Percentiles rank a stretch among this genome's conserved stretches.
Evolutionary conservation across 2,113 vertebrate species (phyloP).

Genomic region (Anser brachyrhynchus): DNA sequence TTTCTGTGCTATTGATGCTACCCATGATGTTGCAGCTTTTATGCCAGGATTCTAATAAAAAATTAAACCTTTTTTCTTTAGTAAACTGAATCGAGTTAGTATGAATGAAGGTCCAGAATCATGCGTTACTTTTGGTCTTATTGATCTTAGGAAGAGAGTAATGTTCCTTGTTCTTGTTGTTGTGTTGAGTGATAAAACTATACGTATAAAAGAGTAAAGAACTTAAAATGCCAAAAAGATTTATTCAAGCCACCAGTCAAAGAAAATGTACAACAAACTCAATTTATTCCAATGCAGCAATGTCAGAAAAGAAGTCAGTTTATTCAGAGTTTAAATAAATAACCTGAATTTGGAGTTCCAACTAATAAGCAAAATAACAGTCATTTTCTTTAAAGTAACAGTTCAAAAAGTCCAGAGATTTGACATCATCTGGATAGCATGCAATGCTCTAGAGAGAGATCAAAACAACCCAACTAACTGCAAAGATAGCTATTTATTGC

Average conservation of each 20-base stretch:
- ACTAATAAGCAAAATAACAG: not conserved
- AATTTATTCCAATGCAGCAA: not conserved
- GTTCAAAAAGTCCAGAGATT: not conserved
- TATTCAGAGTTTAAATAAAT: not conserved
- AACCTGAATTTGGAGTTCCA: not conserved
- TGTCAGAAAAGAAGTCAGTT: not conserved
- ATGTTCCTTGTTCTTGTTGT: not conserved
- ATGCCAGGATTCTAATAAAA: not conserved
- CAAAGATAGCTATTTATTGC: not conserved
- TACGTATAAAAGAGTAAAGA: not conserved
- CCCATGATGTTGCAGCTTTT: not conserved
- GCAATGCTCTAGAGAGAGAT: not conserved
- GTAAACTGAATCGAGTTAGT: not conserved
- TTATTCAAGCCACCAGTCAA: conserved; percentile 27
- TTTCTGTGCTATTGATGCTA: not conserved
- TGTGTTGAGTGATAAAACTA: not conserved
- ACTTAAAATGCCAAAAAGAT: conserved; percentile 13
- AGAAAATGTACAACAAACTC: not conserved
- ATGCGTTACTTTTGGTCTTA: conserved; percentile 31
- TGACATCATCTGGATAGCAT: not conserved
- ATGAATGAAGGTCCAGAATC: not conserved
- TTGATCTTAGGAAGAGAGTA: conserved; percentile 43
- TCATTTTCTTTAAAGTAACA: not conserved
- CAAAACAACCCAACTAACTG: not conserved
- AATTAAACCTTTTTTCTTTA: not conserved